Evolutionary conservation across 2,888 invertebrate genomes (phyloP).

Genomic region (Limenitis camilla): DNA sequence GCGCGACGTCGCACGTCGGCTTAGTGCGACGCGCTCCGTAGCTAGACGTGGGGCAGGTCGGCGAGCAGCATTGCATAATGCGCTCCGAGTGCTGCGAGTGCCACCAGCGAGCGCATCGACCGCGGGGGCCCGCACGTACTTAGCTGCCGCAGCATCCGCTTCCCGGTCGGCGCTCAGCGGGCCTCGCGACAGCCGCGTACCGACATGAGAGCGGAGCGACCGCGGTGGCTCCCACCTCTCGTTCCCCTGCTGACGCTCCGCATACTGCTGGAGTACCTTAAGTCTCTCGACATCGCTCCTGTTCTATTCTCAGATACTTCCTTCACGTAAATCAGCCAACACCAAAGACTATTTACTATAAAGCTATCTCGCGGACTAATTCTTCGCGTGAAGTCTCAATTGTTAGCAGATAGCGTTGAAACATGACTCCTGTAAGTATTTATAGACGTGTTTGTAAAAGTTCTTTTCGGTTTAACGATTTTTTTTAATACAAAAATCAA

Average conservation of each 20-base stretch:
- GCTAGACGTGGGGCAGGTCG: constrained; percentile 71
- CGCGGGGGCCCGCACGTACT: constrained; percentile 29
- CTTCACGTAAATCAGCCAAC: constrained; percentile 9
- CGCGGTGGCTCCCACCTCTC: constrained; percentile 45
- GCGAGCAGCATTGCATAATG: constrained; percentile 61
- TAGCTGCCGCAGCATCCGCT: constrained; percentile 28
- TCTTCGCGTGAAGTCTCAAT: constrained; percentile 30
- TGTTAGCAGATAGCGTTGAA: constrained; percentile 42
- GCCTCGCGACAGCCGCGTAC: constrained; percentile 26
- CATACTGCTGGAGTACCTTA: constrained; percentile 59
- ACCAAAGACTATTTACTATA: constrained; percentile 37
- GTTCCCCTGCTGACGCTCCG: constrained; percentile 56
- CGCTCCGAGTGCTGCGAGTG: constrained; percentile 48
- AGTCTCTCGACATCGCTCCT: constrained; percentile 48
- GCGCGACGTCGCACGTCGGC: constrained; percentile 58
- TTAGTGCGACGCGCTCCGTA: constrained; percentile 61
- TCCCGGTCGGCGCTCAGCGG: constrained; percentile 24
- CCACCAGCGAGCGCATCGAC: constrained; percentile 45
- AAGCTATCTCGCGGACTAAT: constrained; percentile 27
- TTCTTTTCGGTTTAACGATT: not conserved
- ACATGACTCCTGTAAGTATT: constrained; percentile 52
- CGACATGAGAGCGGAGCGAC: constrained; percentile 38
- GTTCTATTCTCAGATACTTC: constrained; percentile 27
- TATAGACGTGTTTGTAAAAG: not conserved
- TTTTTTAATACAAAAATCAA: not conserved